Evolutionary conservation across 2,113 vertebrate species (phyloP).

Genomic region (Dicentrarchus labrax): DNA sequence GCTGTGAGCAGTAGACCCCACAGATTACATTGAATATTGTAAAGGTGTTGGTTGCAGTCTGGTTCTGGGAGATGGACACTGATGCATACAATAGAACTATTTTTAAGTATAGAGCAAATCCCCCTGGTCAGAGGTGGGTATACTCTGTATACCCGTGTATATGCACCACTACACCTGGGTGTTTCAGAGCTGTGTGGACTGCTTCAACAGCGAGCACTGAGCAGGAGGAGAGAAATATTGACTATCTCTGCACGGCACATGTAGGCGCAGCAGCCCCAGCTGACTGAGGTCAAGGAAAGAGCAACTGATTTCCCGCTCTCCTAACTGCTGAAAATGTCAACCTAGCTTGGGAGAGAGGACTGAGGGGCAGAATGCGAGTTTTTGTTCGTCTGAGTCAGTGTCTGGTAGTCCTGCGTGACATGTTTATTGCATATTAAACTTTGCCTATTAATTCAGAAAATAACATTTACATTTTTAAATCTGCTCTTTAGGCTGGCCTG

Average conservation of each 20-base stretch:
- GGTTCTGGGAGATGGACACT: neutral
- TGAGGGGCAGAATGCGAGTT: neutral
- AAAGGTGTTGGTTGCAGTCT: neutral
- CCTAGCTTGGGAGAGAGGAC: neutral
- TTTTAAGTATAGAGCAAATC: neutral
- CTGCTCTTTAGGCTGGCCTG: neutral
- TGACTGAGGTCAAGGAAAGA: constrained; percentile 62
- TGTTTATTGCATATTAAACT: neutral
- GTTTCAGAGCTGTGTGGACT: neutral
- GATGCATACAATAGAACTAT: neutral
- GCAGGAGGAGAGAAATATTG: constrained; percentile 33
- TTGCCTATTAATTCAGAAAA: neutral
- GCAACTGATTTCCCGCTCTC: constrained; percentile 29
- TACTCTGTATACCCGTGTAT: neutral
- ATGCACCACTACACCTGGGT: neutral
- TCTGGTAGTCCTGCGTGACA: neutral
- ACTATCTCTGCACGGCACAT: constrained; percentile 37
- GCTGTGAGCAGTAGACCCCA: neutral
- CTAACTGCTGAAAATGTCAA: constrained; percentile 39
- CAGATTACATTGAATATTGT: neutral
- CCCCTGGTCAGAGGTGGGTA: neutral
- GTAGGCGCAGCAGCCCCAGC: constrained; percentile 41
- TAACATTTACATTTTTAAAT: neutral
- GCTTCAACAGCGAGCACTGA: constrained; percentile 7
- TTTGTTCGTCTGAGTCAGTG: constrained; percentile 8